Percentiles rank a stretch among this genome's conserved stretches.
These are phyloP conservation scores for Melitaea cinxia DNA, from an alignment of 1,140 invertebrate genomes.

Conservation along the genomic window DNA sequence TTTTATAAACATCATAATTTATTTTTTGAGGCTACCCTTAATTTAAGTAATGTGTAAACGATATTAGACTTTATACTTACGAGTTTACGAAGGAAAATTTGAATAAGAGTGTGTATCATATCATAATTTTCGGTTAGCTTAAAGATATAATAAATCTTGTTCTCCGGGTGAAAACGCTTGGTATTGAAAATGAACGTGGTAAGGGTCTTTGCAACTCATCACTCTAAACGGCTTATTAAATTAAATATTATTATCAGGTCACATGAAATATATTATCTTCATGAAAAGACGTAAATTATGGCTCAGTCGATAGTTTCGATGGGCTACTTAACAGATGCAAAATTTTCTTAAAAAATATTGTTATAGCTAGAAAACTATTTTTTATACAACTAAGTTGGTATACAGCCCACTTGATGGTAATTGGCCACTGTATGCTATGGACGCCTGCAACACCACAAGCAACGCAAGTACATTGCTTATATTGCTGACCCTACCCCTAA, in stretches of 20 bases:
- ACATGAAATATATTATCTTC: no score
- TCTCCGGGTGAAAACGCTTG: slow-evolving; percentile 12
- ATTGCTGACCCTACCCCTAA: no score
- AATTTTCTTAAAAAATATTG: no score
- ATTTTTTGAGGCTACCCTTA: slow-evolving; percentile 4
- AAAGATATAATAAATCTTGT: slow-evolving; percentile 26
- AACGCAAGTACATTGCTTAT: no score
- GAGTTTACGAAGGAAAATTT: not conserved
- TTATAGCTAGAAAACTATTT: no score
- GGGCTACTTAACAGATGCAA: no score
- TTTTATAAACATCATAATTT: slow-evolving; percentile 28
- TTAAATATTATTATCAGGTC: slow-evolving; percentile 12
- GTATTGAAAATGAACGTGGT: slow-evolving; percentile 11
- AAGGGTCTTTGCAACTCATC: slow-evolving; percentile 16
- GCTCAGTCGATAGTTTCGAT: no score
- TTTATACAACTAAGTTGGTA: no score
- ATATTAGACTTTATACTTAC: not conserved
- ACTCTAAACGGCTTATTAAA: slow-evolving; percentile 15
- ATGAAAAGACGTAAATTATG: no score
- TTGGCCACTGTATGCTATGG: no score
- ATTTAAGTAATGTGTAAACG: not conserved
- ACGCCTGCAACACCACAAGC: no score
- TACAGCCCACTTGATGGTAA: no score
- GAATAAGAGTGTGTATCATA: not conserved
- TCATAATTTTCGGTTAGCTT: slow-evolving; percentile 18